Base-by-base conservation (phyloP, 1,140 invertebrate genomes). In the Sitodiplosis mosellana region DNA sequence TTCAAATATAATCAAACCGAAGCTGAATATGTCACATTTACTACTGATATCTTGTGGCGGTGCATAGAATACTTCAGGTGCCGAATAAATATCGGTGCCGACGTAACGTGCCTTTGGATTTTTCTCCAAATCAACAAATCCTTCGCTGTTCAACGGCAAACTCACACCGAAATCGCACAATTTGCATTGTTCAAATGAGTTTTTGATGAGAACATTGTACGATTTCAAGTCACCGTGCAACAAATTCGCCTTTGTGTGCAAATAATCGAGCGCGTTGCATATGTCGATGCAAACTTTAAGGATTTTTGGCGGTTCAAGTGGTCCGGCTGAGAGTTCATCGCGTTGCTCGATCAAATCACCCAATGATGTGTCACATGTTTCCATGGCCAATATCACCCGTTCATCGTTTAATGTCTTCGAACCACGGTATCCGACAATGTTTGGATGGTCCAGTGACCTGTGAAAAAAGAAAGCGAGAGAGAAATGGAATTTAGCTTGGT, bases 211-310 rank as follows among this genome's bases (percentile, higher is more conserved):
- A 33, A 90, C 67, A 63, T 91, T 91, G 51, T 75, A 80, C 48
- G 84, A 87, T 65, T 90, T 91, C 14, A 90, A 66, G 60, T 91
- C 87, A 34, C 84, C 83, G 54, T 91, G 87, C 11, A 91, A 60
- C 44, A 88, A 65, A 20, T 75, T 64, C 21, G 72, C 76, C 49
- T 74, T 73, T 10, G 76, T 74, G 60, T 90, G 87, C 4, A 91
- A 65, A 66, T 88, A 91, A 54, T 81, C 69, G 1, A 91, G 56
- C 1, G 81, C 86, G 60, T 72, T 76, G 2, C 74, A 68, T 44
- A 88, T 67, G 59, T 86, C 81, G 48, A 60, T 56, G 6, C 71
- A 46, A 3, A 36, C 45, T 33, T 46, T 11, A 2, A 12, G 33
- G 48, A 87, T 84, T 20, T 74, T 72, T 65, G 2, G 75, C 68